Evolutionary conservation across 53 echinoderm and acorn worm species (phyloP).

Genomic region (Holothuria leucospilota): DNA sequence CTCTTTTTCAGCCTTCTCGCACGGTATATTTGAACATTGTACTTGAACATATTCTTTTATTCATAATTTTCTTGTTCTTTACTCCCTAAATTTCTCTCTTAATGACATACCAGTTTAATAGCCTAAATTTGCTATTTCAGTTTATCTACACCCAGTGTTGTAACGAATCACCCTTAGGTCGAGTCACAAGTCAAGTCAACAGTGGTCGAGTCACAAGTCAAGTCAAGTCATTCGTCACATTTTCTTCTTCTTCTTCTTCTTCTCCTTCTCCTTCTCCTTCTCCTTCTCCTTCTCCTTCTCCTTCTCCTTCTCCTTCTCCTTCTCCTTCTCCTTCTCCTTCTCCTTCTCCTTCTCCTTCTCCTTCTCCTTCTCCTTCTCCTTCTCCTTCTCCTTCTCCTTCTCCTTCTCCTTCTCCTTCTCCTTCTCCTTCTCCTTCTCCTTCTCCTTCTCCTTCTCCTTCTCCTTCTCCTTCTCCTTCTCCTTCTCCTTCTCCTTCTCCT

Average conservation of each 20-base stretch:
- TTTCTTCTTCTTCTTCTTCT: neutral
- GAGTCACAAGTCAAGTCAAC: too few relatives aligned
- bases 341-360: neutral
- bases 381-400: neutral
- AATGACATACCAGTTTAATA: too few relatives aligned
- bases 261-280: neutral
- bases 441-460: neutral
- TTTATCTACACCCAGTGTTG: too few relatives aligned
- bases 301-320: neutral
- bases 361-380: neutral
- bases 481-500: too few relatives aligned
- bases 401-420: neutral
- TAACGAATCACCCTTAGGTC: too few relatives aligned
- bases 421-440: neutral
- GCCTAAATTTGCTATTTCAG: too few relatives aligned
- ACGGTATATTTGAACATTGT: too few relatives aligned
- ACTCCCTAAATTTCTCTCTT: too few relatives aligned
- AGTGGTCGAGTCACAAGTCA: too few relatives aligned
- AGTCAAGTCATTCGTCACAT: neutral
- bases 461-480: neutral
- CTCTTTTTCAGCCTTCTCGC: too few relatives aligned
- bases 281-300: neutral
- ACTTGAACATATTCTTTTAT: too few relatives aligned
- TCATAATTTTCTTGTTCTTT: too few relatives aligned
- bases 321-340: neutral